Evolutionary conservation across 2,888 invertebrate species (phyloP).

Genomic region (Platypus cylindrus): DNA sequence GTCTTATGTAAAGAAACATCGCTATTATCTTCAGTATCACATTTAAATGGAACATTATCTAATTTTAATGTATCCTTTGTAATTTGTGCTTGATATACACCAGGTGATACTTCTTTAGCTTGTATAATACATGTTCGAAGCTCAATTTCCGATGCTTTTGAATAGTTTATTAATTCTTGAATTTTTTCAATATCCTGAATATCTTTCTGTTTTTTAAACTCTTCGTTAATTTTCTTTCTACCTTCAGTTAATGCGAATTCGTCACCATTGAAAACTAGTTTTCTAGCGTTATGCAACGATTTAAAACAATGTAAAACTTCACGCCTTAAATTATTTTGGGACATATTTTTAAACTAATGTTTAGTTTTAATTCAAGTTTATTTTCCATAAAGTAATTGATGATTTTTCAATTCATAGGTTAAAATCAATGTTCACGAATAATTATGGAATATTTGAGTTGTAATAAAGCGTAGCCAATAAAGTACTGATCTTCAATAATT

Average conservation of each 20-base stretch:
- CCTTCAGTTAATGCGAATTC: conserved; percentile 46
- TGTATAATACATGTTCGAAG: conserved; percentile 61
- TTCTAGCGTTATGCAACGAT: conserved; percentile 55
- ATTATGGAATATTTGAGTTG: too few species aligned
- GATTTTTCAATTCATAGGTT: too few species aligned
- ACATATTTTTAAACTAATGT: conserved; percentile 14
- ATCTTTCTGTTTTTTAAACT: conserved; percentile 54
- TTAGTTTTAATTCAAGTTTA: too few species aligned
- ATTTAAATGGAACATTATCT: conserved; percentile 46
- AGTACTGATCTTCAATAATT: too few species aligned
- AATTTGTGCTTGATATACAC: conserved; percentile 48
- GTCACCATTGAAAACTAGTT: conserved; percentile 56
- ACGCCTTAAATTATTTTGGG: conserved; percentile 21
- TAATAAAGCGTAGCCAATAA: too few species aligned
- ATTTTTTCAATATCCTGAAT: conserved; percentile 48
- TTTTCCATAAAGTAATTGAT: too few species aligned
- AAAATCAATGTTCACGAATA: too few species aligned
- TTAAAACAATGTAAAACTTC: conserved; percentile 61
- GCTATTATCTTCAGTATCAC: too few species aligned
- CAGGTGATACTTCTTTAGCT: conserved; percentile 52
- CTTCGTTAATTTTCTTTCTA: conserved; percentile 61
- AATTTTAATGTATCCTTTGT: conserved; percentile 46
- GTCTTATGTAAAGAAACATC: too few species aligned
- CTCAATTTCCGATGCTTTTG: conserved; percentile 56
- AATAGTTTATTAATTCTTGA: conserved; percentile 54